A percentile compares a stretch with the other conserved stretches of the same genome.
These are phyloP conservation scores for Oncorhynchus tshawytscha DNA, from an alignment of 2,113 vertebrate species.

Conservation along the genomic window DNA sequence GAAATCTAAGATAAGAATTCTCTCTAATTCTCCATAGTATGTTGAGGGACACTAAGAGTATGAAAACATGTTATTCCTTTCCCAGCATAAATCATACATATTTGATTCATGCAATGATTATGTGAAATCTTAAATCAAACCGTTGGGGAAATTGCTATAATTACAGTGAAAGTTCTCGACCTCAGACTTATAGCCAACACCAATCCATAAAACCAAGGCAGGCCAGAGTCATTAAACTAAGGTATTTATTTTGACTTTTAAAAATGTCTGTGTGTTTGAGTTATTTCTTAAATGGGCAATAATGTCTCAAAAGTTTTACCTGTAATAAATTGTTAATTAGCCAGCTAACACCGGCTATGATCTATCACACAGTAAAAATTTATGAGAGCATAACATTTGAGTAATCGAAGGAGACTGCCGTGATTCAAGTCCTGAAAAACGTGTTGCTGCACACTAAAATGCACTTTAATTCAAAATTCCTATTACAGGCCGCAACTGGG, in stretches of 20 bases:
- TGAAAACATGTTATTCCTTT: background rate
- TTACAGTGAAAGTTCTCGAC: constrained; percentile 13
- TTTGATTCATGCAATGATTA: too few relatives aligned
- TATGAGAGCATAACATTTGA: background rate
- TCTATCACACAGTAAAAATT: constrained; percentile 3
- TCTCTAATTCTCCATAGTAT: too few relatives aligned
- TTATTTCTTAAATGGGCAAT: background rate
- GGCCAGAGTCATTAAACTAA: constrained; percentile 13
- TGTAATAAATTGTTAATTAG: constrained; percentile 8
- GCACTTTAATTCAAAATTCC: background rate
- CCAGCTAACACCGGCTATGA: constrained; percentile 20
- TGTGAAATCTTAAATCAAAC: constrained; percentile 21
- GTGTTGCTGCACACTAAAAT: background rate
- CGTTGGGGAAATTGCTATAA: constrained; percentile 14
- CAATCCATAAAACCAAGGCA: background rate
- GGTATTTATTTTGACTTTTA: constrained; percentile 2
- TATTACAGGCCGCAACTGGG: background rate
- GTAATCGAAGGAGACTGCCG: background rate
- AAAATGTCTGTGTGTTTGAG: constrained; percentile 12
- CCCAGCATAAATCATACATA: background rate
- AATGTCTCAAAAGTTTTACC: background rate
- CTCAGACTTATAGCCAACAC: background rate
- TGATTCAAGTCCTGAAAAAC: background rate
- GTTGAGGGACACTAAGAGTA: background rate
- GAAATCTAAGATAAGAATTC: too few relatives aligned